These are phyloP conservation scores for Branchinecta sandiegonensis DNA, from an alignment of 2,888 invertebrate genomes.

Conservation along the genomic window DNA sequence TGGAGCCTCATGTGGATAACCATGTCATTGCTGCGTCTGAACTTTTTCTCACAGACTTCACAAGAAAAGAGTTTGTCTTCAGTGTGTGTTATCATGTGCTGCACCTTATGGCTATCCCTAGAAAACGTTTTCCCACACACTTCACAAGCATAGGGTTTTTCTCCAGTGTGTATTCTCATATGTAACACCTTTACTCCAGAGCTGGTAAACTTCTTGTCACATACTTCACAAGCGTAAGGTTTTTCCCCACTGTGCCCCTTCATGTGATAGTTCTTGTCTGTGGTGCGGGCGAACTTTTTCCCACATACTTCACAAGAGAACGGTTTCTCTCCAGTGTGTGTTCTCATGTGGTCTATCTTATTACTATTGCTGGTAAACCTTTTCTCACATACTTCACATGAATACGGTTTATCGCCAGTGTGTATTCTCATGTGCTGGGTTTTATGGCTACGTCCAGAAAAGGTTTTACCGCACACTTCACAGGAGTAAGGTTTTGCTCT, in stretches of 20 bases:
- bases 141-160: constrained; percentile 20
- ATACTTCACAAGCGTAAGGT: not conserved
- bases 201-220: not conserved
- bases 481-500: constrained; percentile 20
- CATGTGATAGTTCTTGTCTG: constrained; percentile 28
- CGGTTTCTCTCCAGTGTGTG: constrained; percentile 26
- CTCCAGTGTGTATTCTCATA: constrained; percentile 10
- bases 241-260: constrained; percentile 20
- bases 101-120: not conserved
- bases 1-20: constrained; percentile 27
- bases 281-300: constrained; percentile 26
- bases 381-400: constrained; percentile 28
- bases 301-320: constrained; percentile 27
- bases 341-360: constrained; percentile 27
- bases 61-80: constrained; percentile 28
- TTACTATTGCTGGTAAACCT: constrained; percentile 28
- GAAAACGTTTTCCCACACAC: constrained; percentile 26
- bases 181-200: not conserved
- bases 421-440: constrained; percentile 23
- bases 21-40: constrained; percentile 27
- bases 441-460: constrained; percentile 4
- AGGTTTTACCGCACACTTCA: constrained; percentile 25
- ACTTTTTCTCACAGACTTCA: constrained; percentile 27
- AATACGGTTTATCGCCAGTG: constrained; percentile 28
- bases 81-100: constrained; percentile 25